Evolutionary conservation across 2,888 invertebrate genomes (phyloP).

Genomic region (Candidula unifasciata): DNA sequence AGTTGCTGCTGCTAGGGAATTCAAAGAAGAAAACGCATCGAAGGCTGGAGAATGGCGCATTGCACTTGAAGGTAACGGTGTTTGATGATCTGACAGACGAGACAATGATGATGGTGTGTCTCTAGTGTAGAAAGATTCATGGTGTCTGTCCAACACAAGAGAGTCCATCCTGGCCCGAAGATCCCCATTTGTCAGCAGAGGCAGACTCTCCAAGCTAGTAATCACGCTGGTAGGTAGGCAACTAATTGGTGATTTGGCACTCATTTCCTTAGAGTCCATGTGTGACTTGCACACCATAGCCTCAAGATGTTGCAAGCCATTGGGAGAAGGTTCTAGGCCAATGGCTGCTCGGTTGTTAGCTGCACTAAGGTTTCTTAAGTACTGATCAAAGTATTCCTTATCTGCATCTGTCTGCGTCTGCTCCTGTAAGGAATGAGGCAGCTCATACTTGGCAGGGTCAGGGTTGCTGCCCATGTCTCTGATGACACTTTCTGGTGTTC

Average conservation of each 20-base stretch:
- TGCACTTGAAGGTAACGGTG: constrained; percentile 21
- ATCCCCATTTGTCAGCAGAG: constrained; percentile 59
- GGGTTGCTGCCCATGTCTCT: constrained; percentile 25
- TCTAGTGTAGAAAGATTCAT: constrained; percentile 57
- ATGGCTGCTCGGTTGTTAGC: constrained; percentile 47
- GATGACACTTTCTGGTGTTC: constrained; percentile 38
- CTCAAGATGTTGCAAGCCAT: constrained; percentile 56
- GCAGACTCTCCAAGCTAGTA: constrained; percentile 56
- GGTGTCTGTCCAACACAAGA: constrained; percentile 63
- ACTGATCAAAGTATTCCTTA: constrained; percentile 72
- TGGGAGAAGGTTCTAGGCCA: constrained; percentile 45
- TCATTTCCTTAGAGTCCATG: constrained; percentile 50
- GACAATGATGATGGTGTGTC: constrained; percentile 57
- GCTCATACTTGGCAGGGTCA: constrained; percentile 40
- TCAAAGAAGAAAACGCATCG: constrained; percentile 57
- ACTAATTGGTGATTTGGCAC: constrained; percentile 46
- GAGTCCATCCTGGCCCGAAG: constrained; percentile 69
- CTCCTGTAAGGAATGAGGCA: constrained; percentile 44
- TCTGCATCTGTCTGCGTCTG: constrained; percentile 63
- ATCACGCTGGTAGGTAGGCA: constrained; percentile 56
- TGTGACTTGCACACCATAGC: constrained; percentile 58
- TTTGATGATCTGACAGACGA: constrained; percentile 46
- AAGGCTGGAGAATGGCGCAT: constrained; percentile 48
- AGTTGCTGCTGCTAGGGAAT: constrained; percentile 54
- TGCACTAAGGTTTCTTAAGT: constrained; percentile 68